phyloP scores from a whole-genome alignment of 2,888 invertebrate genomes.

The Pheosia gnoma region DNA sequence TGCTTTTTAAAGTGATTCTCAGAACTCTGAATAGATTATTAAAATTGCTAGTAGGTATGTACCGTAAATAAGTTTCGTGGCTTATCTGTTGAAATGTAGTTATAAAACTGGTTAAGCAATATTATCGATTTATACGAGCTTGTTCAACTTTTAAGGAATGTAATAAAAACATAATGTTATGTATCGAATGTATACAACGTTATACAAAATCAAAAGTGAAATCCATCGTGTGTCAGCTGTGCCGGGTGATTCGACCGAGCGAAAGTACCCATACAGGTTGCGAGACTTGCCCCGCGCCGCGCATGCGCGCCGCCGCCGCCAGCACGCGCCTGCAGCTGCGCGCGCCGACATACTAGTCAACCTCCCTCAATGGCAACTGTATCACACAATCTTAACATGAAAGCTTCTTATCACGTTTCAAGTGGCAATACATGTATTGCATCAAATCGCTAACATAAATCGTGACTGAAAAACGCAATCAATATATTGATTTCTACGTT shows the following conservation, averaged over 20 bases:
- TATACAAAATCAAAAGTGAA: conserved; percentile 71
- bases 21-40: conserved; percentile 8
- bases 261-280: conserved; percentile 81
- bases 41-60: conserved; percentile 6
- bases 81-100: conserved; percentile 5
- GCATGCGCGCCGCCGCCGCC: conserved; percentile 15
- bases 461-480: conserved; percentile 16
- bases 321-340: conserved; percentile 40
- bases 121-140: background rate
- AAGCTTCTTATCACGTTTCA: conserved; percentile 25
- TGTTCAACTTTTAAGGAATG: conserved; percentile 6
- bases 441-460: conserved; percentile 16
- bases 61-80: conserved; percentile 15
- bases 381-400: conserved; percentile 18
- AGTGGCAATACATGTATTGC: conserved; percentile 19
- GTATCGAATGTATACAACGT: conserved; percentile 17
- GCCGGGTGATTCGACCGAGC: conserved; percentile 67
- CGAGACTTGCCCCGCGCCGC: conserved; percentile 52
- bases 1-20: conserved; percentile 7
- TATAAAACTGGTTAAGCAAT: background rate
- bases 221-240: conserved; percentile 65
- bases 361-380: conserved; percentile 38
- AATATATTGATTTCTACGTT: conserved; percentile 15
- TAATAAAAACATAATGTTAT: conserved; percentile 15
- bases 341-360: conserved; percentile 33